Evolutionary conservation across 2,888 invertebrate species (phyloP), one percentile per base, ranked within the genome.

Genomic region (Tribolium freemani): DNA sequence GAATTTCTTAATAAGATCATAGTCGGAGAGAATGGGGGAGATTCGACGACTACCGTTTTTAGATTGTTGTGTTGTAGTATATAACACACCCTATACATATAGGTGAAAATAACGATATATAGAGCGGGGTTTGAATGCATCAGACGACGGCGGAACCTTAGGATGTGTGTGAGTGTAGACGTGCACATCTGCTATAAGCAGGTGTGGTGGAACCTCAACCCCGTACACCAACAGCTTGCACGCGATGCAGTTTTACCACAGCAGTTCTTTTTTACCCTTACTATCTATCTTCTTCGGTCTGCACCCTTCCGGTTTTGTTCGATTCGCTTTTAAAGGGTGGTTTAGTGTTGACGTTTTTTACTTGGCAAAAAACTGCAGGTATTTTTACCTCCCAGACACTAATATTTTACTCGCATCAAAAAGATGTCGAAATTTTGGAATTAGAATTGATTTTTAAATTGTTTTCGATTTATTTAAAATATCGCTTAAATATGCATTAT

Each of bases 151-250:
- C 16, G 60, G 53, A 53, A 69, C 60, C 53, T 46, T 66, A 30
- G 66, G 51, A 66, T 51, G 26, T 53, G 38, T 53, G 48, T 16
- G 16, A 1, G 63, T 53, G 48, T 64, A 57, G 58, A 77, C 77
- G 71, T 73, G 75, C 73, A 79, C 82, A 82, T 82, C 81, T 82
- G 82, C 81, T 77, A 45, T 58, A 64, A 79, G 80, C 82, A 82
- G 82, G 81, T 82, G 82, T 10, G 89, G 88, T 0, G 84, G 85
- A 81, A 69, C 73, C 84, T 81, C 5, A 79, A 81, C 70, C 86
- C 87, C 30, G 77, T 66, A 1, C 16, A 38, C 73, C 54, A 70
- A 74, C 78, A 86, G 84, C 48, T 83, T 88, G 53, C 88, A 88
- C 76, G 77, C 78, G 78, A 72, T 72, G 70, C 70, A 68, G 69